Percentiles rank a stretch among this genome's conserved stretches.
Evolutionary conservation across 1,140 invertebrate genomes (phyloP).

Genomic region (Pantala flavescens): DNA sequence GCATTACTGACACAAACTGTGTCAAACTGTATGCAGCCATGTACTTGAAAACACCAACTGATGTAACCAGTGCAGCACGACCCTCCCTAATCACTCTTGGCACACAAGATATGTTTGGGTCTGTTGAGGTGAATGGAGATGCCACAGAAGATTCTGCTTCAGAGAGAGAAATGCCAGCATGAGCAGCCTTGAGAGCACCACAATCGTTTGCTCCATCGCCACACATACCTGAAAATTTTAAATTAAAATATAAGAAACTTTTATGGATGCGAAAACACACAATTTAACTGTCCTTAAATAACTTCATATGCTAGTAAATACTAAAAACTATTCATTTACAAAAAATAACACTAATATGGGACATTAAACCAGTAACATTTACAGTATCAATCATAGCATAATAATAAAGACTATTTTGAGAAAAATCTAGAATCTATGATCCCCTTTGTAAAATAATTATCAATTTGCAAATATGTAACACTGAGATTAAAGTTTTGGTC

Average conservation of each 20-base stretch:
- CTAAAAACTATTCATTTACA: too few species aligned
- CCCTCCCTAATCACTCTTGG: conserved; percentile 67
- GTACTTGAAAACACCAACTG: conserved; percentile 93
- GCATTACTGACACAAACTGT: conserved; percentile 86
- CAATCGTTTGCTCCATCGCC: conserved; percentile 90
- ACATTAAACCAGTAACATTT: too few species aligned
- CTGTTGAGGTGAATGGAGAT: conserved; percentile 86
- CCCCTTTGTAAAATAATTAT: too few species aligned
- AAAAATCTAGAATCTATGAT: too few species aligned
- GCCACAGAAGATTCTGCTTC: conserved; percentile 91
- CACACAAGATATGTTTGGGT: conserved; percentile 80
- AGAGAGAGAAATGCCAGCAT: conserved; percentile 87
- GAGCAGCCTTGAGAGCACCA: conserved; percentile 83
- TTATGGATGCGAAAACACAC: too few species aligned
- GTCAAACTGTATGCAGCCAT: conserved; percentile 93
- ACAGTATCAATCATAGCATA: too few species aligned
- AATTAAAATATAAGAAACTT: not conserved
- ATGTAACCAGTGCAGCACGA: conserved; percentile 82
- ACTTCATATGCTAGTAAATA: too few species aligned
- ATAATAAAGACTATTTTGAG: too few species aligned
- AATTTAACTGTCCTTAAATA: too few species aligned
- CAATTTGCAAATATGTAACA: too few species aligned
- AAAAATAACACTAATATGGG: too few species aligned
- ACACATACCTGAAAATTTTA: conserved; percentile 70
- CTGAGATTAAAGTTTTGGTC: too few species aligned